Evolutionary conservation across 2,888 invertebrate genomes (phyloP).

Genomic region (Phymatocera aterrima): DNA sequence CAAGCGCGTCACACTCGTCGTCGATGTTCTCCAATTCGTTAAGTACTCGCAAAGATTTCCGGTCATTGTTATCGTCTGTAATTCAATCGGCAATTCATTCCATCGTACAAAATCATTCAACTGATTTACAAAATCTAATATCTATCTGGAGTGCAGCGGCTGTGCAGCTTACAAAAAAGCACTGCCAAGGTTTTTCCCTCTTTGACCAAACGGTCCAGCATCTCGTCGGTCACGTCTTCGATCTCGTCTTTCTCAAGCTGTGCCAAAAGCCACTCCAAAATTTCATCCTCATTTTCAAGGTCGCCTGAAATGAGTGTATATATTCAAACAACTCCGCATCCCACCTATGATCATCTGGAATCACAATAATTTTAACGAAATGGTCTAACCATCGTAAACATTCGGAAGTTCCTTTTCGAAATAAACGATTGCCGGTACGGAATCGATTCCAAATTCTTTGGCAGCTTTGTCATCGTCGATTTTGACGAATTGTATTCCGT

Average conservation of each 20-base stretch:
- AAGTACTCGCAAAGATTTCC: slow-evolving; percentile 89
- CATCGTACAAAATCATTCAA: neutral
- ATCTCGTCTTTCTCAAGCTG: slow-evolving; percentile 95
- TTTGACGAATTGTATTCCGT: slow-evolving; percentile 95
- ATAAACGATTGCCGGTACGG: slow-evolving; percentile 90
- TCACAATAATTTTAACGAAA: neutral
- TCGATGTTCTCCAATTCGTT: slow-evolving; percentile 95
- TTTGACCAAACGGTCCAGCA: slow-evolving; percentile 92
- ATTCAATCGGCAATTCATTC: slow-evolving; percentile 34
- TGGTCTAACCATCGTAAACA: slow-evolving; percentile 87
- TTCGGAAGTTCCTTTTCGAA: slow-evolving; percentile 96
- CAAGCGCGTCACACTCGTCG: slow-evolving; percentile 92
- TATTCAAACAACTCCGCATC: slow-evolving; percentile 22
- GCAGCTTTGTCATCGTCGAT: slow-evolving; percentile 92
- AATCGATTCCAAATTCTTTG: slow-evolving; percentile 90
- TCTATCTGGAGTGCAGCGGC: no score
- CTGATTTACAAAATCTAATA: neutral
- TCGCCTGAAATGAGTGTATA: slow-evolving; percentile 78
- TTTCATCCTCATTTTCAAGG: slow-evolving; percentile 91
- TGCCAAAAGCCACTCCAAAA: slow-evolving; percentile 90
- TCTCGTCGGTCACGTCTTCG: slow-evolving; percentile 96
- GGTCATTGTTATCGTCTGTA: slow-evolving; percentile 92
- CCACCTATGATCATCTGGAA: neutral
- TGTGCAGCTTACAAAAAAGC: slow-evolving; percentile 86
- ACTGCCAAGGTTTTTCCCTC: slow-evolving; percentile 93